These are phyloP conservation scores for Drosophila koepferae DNA, from an alignment of 2,888 invertebrate genomes.

Conservation along the genomic window DNA sequence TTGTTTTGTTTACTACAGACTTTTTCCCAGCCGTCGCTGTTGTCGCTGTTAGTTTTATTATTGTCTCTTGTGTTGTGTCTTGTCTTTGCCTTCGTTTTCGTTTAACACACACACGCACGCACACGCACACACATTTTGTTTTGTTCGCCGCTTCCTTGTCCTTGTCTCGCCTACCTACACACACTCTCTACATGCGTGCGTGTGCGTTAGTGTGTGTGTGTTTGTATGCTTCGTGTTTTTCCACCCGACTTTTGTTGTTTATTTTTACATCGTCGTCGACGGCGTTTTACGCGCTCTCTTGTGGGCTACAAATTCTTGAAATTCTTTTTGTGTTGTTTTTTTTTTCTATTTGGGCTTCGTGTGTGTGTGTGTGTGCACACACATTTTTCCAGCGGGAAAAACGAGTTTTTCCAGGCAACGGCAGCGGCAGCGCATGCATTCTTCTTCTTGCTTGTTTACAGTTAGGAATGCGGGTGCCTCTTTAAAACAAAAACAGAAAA, in stretches of 20 bases:
- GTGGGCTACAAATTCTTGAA: constrained; percentile 73
- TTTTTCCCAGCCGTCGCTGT: constrained; percentile 31
- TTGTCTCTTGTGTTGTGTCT: constrained; percentile 57
- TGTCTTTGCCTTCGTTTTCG: constrained; percentile 59
- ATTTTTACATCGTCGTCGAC: constrained; percentile 47
- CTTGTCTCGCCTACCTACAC: constrained; percentile 39
- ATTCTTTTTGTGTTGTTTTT: constrained; percentile 60
- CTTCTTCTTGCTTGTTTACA: constrained; percentile 77
- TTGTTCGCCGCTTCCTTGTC: constrained; percentile 66
- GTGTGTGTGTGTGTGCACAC: constrained; percentile 26
- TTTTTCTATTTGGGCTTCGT: constrained; percentile 6
- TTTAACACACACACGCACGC: constrained; percentile 37
- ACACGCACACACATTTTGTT: constrained; percentile 50
- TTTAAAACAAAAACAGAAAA: constrained; percentile 28
- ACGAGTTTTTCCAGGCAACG: constrained; percentile 71
- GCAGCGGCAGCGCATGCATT: constrained; percentile 49
- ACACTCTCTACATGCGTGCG: constrained; percentile 13
- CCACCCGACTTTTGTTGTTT: constrained; percentile 58
- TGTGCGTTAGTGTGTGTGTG: constrained; percentile 18
- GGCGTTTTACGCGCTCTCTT: constrained; percentile 54
- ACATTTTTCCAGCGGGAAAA: constrained; percentile 80
- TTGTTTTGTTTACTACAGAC: constrained; percentile 61
- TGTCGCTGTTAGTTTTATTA: constrained; percentile 48
- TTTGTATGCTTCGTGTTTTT: constrained; percentile 49
- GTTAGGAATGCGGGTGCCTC: constrained; percentile 75